Base-by-base conservation (phyloP, 2,113 vertebrate genomes). In the Maccullochella peelii region DNA sequence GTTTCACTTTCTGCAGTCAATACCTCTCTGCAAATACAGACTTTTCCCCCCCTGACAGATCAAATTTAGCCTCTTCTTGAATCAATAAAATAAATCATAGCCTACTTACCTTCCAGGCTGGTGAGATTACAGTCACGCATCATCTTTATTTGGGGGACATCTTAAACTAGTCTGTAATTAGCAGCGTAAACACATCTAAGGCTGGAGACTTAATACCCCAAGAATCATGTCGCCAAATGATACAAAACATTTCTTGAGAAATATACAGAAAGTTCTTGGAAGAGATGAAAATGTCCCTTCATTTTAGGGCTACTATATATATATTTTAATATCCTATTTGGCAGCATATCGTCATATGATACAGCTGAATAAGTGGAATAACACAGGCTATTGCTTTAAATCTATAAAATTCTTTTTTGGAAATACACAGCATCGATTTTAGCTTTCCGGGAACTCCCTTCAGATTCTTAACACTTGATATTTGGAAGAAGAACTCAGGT, bases 401-500 rank as follows among this genome's bases (percentile, higher is more conserved):
- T 62, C 84, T 86, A 83, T 86, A 59, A 88, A 83, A 78, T 44
- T 59, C 57, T 78, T 85, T 88, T 90, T 74, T 86, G 18, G 8
- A 86, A 92, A 92, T 91, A 82, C 63, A 81, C 85, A 85, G 90
- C 90, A 94, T 95, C 92, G 93, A 94, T 95, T 95, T 90, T 88
- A 91, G 85, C 94, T 94, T 94, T 93, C 86, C 86, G 86, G 93
- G 94, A 92, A 92, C 93, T 93, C 90, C 93, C 85, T 93, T 89
- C 90, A 93, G 85, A 94, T 85, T 89, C 94, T 95, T 93, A 94
- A 92, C 95, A 94, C 94, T 96, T 95, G 95, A 91, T 94, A 93
- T 96, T 95, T 95, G 92, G 88, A 95, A 94, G 92, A 95, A 92
- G 92, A 95, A 92, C 92, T 92, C 94, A 96, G 96, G 95, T 96